Base-by-base conservation (phyloP, 2,113 vertebrate species). In the Etheostoma cragini region DNA sequence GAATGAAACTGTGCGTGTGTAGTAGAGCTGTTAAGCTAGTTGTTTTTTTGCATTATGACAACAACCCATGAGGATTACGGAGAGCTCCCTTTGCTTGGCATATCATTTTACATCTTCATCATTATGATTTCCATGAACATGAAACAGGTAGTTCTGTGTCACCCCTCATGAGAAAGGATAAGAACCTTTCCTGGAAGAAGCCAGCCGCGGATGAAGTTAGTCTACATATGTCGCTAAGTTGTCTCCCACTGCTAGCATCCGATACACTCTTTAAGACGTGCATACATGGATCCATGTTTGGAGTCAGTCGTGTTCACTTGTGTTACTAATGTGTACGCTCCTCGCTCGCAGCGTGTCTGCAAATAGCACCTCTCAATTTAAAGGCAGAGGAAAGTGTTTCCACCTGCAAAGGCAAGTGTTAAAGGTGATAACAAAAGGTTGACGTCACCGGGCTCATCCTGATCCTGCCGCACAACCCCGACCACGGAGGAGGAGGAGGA, bases 371-470 rank as follows among this genome's bases (percentile, higher is more conserved):
- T 82, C 79, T 63, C 58, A 8, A 35, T 58, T 3, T 16, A 65
- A 24, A 57, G 66, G 38, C 61, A 24, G 67, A 0, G 53, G 61
- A 22, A 77, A 82, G 79, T 85, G 83, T 83, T 78, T 70, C 79
- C 91, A 94, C 89, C 91, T 91, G 88, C 88, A 82, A 73, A 89
- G 83, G 83, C 87, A 87, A 94, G 90, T 92, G 90, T 92, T 92
- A 94, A 94, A 95, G 93, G 94, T 95, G 92, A 93, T 90, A 95
- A 95, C 94, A 96, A 95, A 95, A 95, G 93, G 93, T 91, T 95
- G 94, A 96, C 95, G 94, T 95, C 95, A 95, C 91, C 83, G 68
- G 90, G 83, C 89, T 91, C 92, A 87, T 95, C 93, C 91, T 93
- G 94, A 92, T 95, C 92, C 91, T 93, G 94, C 91, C 84, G 88